Percentiles rank a stretch among this genome's conserved stretches.
phyloP scores from a whole-genome alignment of 2,797 vertebrate species.

The Pipistrellus kuhlii region DNA sequence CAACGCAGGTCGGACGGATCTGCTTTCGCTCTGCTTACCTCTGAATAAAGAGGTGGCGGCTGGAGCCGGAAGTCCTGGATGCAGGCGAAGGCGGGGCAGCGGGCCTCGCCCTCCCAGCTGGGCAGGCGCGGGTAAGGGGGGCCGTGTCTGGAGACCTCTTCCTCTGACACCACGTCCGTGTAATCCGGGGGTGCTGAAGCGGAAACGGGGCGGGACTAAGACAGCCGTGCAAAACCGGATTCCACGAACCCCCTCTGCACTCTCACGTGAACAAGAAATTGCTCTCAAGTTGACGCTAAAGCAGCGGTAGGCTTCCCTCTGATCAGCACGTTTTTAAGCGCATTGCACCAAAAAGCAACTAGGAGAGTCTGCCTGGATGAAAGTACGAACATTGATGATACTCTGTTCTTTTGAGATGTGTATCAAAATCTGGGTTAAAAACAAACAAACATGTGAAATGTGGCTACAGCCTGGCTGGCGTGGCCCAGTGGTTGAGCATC shows the following conservation, averaged over 20 bases:
- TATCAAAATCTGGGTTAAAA: not conserved
- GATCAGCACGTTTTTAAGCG: too few relatives aligned
- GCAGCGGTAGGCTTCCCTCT: not conserved
- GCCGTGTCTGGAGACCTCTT: conserved; percentile 87
- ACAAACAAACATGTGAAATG: not conserved
- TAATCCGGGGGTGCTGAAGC: conserved; percentile 91
- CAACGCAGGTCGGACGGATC: not conserved
- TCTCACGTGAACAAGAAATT: not conserved
- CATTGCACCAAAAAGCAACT: not conserved
- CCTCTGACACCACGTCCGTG: conserved; percentile 90
- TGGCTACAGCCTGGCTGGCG: not conserved
- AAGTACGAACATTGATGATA: not conserved
- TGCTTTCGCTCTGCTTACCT: conserved; percentile 85
- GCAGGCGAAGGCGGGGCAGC: conserved; percentile 87
- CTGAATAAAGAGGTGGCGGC: conserved; percentile 91
- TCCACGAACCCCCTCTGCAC: not conserved
- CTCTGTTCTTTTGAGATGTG: not conserved
- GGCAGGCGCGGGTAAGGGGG: conserved; percentile 82
- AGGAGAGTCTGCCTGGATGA: not conserved
- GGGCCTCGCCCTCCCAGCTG: conserved; percentile 85
- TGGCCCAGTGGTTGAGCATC: too few relatives aligned
- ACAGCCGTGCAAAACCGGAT: not conserved
- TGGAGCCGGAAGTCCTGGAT: conserved; percentile 91
- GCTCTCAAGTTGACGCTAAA: not conserved
- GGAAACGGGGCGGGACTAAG: conserved; percentile 49